These are phyloP conservation scores for Lycia hirtaria DNA, from an alignment of 2,888 invertebrate genomes.

Conservation along the genomic window DNA sequence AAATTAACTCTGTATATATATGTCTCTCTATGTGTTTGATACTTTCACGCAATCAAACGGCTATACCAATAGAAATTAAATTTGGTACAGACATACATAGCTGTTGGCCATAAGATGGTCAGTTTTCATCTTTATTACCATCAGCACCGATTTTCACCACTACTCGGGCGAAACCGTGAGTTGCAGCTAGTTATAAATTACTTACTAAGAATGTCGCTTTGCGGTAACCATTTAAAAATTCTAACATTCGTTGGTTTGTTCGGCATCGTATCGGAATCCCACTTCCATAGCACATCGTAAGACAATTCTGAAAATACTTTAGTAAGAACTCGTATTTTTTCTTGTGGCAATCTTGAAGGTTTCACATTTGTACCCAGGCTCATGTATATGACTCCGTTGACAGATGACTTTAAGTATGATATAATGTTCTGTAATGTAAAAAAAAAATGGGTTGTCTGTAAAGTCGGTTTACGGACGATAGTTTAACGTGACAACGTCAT, in stretches of 20 bases:
- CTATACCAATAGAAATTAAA: no score
- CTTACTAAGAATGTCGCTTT: background rate
- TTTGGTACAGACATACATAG: no score
- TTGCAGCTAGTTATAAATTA: background rate
- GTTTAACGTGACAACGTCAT: no score
- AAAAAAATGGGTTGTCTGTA: no score
- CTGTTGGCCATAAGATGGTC: no score
- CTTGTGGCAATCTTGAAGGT: conserved; percentile 53
- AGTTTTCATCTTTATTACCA: no score
- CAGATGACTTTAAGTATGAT: conserved; percentile 59
- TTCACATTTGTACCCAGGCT: conserved; percentile 70
- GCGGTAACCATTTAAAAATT: background rate
- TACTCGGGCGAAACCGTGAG: no score
- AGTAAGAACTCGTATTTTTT: conserved; percentile 51
- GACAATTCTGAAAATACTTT: conserved; percentile 62
- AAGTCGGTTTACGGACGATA: no score
- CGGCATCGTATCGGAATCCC: conserved; percentile 56
- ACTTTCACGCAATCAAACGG: no score
- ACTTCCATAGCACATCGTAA: conserved; percentile 72
- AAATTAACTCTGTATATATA: no score
- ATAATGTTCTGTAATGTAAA: conserved; percentile 65
- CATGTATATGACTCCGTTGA: conserved; percentile 68
- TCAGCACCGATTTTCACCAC: no score
- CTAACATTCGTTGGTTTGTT: conserved; percentile 57
- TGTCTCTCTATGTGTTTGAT: no score